phyloP scores from a whole-genome alignment of 2,888 invertebrate genomes.

The Isoperla grammatica region DNA sequence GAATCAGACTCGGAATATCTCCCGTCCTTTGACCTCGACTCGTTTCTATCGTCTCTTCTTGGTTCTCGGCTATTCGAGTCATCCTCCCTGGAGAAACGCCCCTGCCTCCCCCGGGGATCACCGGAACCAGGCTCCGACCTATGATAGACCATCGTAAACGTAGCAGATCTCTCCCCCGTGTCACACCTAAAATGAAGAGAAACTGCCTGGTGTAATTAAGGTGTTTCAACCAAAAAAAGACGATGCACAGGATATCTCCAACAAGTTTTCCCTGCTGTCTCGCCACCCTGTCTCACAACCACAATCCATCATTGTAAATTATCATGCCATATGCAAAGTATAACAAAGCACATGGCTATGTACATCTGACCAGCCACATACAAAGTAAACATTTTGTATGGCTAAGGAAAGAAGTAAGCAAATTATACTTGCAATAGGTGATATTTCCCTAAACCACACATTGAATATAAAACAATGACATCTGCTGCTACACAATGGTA shows the following conservation, averaged over 20 bases:
- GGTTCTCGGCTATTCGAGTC: conserved; percentile 13
- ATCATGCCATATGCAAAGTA: not conserved
- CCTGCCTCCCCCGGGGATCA: conserved; percentile 9
- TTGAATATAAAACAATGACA: too few relatives aligned
- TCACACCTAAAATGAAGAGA: conserved; percentile 32
- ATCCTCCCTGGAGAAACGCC: conserved; percentile 9
- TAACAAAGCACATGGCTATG: too few relatives aligned
- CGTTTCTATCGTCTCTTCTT: conserved; percentile 14
- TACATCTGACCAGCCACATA: too few relatives aligned
- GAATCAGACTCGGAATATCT: conserved; percentile 17
- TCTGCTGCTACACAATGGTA: too few relatives aligned
- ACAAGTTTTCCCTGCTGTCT: conserved; percentile 13
- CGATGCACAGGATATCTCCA: conserved; percentile 3
- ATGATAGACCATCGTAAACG: conserved; percentile 35
- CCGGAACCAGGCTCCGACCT: conserved; percentile 30
- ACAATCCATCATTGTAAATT: conserved; percentile 30
- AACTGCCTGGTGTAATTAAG: conserved; percentile 32
- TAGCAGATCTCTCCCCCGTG: conserved; percentile 10
- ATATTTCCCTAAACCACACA: too few relatives aligned
- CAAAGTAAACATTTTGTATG: too few relatives aligned
- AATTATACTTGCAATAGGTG: too few relatives aligned
- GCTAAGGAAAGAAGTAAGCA: too few relatives aligned
- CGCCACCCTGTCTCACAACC: conserved; percentile 21
- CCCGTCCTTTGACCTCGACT: conserved; percentile 19
- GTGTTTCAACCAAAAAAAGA: conserved; percentile 19